Evolutionary conservation across 2,888 invertebrate species (phyloP), one percentile per base, ranked within the genome.

Genomic region (Steromphala cineraria): DNA sequence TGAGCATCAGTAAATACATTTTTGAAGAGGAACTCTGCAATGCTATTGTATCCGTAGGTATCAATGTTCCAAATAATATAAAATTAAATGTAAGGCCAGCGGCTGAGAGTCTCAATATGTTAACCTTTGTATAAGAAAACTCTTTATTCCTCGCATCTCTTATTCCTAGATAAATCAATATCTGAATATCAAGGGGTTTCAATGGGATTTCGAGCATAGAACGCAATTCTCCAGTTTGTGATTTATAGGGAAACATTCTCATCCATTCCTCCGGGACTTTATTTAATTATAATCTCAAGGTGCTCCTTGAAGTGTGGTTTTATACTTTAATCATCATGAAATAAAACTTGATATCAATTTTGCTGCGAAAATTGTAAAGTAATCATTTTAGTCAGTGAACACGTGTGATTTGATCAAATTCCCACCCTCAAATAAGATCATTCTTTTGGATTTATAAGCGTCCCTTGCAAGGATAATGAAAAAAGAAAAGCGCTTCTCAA

Each of bases 401-500:
- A 62, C 62, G 62, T 62, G 62, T 62, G 62, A 62, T 62, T 62
- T 62, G 62, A 62, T 62, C 62, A 62, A 62, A 62, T 62, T 62
- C 62, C 62, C 62, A 62, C 62, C 62, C 28, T 28, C 62, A 62
- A 62, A 62, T 62, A 62, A 62, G 62, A 62, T 62, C 62, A 62
- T 28, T 62, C 62, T 28, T 62, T 62, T 17, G 62, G 62, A 62
- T 62, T 62, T 62, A 62, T 62, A 28, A 17, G 21, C 28, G 62
- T 62, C 62, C 28, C 28, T 62, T 28, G 28, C 15, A 62, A 62
- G 15, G 28, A 28, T 62, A 62, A 62, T 62, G 62, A 62, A 62
- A 62, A 28, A 28, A 15, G 62, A 62, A 28, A 24, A 28, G 24
- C 62, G 13, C 8, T 13, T 28, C 62, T 10, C 15, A 62, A 24